Conservation (phyloP, 2,797 vertebrate species). For the Rhodeus uyekii region DNA sequence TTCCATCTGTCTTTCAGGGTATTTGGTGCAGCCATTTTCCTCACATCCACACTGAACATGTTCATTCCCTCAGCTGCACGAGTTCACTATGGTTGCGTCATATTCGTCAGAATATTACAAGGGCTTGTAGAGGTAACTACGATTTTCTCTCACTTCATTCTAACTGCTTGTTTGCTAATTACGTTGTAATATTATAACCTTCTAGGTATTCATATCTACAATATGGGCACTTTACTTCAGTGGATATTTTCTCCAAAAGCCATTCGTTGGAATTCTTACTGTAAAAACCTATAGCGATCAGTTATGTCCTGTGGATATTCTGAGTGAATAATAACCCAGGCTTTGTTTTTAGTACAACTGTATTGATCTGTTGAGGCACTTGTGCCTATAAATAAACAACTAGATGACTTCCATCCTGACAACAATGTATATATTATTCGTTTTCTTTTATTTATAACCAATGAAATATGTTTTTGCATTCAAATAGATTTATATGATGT, state of each 20-base stretch:
- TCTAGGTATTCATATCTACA: background rate
- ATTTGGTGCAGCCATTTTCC: conserved; percentile 92
- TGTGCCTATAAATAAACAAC: background rate
- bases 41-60: conserved; percentile 95
- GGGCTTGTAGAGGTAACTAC: conserved; percentile 93
- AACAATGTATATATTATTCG: background rate
- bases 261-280: conserved; percentile 14
- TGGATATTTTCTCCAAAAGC: background rate
- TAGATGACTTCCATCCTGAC: background rate
- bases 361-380: conserved; percentile 23
- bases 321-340: conserved; percentile 6
- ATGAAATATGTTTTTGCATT: background rate
- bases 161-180: background rate
- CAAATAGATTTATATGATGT: background rate
- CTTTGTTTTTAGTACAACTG: conserved; percentile 9
- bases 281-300: conserved; percentile 1
- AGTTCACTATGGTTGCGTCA: conserved; percentile 93
- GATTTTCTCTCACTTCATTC: background rate
- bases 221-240: background rate
- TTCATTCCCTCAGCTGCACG: conserved; percentile 93
- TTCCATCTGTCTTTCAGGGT: conserved; percentile 77
- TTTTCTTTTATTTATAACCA: background rate
- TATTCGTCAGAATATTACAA: conserved; percentile 95
- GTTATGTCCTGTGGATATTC: conserved; percentile 26
- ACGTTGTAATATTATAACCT: background rate